These are phyloP conservation scores for Darevskia nairensis DNA, from an alignment of 2,797 vertebrate genomes.

Conservation along the genomic window DNA sequence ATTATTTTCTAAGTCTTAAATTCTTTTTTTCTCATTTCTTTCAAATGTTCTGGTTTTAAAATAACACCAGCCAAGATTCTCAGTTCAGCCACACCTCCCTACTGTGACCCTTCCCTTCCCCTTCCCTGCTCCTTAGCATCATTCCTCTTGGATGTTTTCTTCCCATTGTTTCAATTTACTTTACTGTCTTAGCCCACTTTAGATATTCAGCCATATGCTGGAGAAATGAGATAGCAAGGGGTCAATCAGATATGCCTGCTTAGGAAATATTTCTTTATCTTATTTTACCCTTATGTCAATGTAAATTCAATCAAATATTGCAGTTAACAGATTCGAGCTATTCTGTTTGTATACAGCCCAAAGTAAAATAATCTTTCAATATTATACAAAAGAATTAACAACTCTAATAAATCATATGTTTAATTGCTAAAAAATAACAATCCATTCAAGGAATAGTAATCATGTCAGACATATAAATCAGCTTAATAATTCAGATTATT, in stretches of 20 bases:
- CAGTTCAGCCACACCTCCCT: no score
- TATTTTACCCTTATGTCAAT: background rate
- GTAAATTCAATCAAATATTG: background rate
- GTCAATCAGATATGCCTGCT: background rate
- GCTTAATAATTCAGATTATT: background rate
- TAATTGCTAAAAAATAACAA: background rate
- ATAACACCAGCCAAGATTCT: background rate
- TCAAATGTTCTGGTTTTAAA: background rate
- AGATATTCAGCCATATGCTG: background rate
- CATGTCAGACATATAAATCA: background rate
- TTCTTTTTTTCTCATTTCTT: background rate
- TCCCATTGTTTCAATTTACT: background rate
- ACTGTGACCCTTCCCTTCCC: background rate
- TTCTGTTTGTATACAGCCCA: background rate
- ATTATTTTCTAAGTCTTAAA: background rate
- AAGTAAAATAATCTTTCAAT: background rate
- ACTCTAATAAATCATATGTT: background rate
- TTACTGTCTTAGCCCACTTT: background rate
- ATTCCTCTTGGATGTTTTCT: background rate
- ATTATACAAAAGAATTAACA: background rate
- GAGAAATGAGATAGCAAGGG: background rate
- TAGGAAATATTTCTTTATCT: background rate
- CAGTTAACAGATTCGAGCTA: background rate
- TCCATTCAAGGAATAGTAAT: background rate
- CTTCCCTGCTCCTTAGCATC: background rate